phyloP scores from a whole-genome alignment of 2,888 invertebrate genomes.

The Dynastes tityus region DNA sequence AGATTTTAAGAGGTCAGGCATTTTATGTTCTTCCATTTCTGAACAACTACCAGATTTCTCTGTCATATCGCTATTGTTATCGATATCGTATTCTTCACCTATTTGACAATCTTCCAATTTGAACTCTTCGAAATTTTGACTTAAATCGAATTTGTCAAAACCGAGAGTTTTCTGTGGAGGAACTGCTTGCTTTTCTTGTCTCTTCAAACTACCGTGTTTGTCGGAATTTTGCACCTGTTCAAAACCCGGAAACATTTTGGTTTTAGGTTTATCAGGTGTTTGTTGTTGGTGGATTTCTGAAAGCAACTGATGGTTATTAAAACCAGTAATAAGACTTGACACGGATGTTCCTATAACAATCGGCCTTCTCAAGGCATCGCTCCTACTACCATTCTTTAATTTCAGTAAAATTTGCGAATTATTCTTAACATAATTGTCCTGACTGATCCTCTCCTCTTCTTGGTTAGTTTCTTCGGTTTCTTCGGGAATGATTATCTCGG shows the following conservation, averaged over 20 bases:
- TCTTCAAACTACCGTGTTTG: conserved; percentile 58
- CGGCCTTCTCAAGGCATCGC: conserved; percentile 69
- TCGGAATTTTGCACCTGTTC: conserved; percentile 67
- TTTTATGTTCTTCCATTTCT: conserved; percentile 51
- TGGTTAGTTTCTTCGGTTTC: conserved; percentile 69
- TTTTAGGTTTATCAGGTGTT: conserved; percentile 59
- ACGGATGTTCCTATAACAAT: conserved; percentile 78
- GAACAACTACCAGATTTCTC: conserved; percentile 23
- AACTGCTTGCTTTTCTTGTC: conserved; percentile 38
- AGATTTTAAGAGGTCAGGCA: conserved; percentile 52
- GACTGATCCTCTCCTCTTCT: conserved; percentile 64
- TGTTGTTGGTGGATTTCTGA: conserved; percentile 73
- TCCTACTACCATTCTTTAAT: conserved; percentile 65
- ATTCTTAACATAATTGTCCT: conserved; percentile 70
- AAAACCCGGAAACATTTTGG: conserved; percentile 68
- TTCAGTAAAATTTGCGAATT: conserved; percentile 66
- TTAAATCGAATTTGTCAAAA: conserved; percentile 78
- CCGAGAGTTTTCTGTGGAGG: conserved; percentile 55
- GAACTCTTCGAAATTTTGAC: conserved; percentile 86
- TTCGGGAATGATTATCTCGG: conserved; percentile 82
- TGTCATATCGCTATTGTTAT: conserved; percentile 50
- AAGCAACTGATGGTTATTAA: conserved; percentile 71
- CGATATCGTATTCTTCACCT: conserved; percentile 66
- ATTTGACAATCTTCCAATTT: conserved; percentile 83
- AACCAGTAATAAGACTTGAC: conserved; percentile 72